A percentile compares a stretch with the other conserved stretches of the same genome.
These are phyloP conservation scores for Lycaena phlaeas DNA, from an alignment of 2,888 invertebrate species.

Conservation along the genomic window DNA sequence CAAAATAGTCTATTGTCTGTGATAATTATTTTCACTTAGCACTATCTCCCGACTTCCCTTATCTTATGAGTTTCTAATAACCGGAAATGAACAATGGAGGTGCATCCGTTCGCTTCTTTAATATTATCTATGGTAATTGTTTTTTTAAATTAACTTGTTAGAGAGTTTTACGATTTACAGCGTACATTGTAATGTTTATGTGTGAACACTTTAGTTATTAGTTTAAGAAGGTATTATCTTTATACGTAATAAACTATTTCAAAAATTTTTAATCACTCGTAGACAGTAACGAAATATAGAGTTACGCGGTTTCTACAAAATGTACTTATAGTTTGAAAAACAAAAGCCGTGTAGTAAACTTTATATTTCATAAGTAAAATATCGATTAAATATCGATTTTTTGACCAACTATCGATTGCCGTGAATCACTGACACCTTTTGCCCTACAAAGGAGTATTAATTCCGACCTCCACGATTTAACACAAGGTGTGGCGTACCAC, in stretches of 20 bases:
- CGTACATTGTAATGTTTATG: conserved; percentile 8
- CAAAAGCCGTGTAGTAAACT: no score
- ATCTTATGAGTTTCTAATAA: conserved; percentile 25
- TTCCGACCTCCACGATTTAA: conserved; percentile 17
- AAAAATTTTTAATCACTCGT: no score
- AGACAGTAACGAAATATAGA: no score
- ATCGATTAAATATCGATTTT: no score
- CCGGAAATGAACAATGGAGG: conserved; percentile 51
- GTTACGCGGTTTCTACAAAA: no score
- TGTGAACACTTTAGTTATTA: conserved; percentile 1
- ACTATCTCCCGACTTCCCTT: conserved; percentile 1
- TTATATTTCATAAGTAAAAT: no score
- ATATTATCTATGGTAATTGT: conserved; percentile 43
- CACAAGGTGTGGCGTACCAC: conserved; percentile 45
- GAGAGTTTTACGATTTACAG: conserved; percentile 26
- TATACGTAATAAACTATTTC: no score
- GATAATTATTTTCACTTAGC: conserved; percentile 9
- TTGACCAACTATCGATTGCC: background rate
- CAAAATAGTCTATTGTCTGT: conserved; percentile 2
- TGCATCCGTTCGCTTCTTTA: conserved; percentile 36
- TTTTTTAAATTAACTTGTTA: conserved; percentile 50
- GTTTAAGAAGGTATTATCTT: no score
- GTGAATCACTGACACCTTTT: background rate
- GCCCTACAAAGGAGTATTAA: conserved; percentile 1
- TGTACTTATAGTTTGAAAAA: no score